Evolutionary conservation across 2,113 vertebrate genomes (phyloP), one percentile per base, ranked within the genome.

Genomic region (Oncorhynchus tshawytscha): DNA sequence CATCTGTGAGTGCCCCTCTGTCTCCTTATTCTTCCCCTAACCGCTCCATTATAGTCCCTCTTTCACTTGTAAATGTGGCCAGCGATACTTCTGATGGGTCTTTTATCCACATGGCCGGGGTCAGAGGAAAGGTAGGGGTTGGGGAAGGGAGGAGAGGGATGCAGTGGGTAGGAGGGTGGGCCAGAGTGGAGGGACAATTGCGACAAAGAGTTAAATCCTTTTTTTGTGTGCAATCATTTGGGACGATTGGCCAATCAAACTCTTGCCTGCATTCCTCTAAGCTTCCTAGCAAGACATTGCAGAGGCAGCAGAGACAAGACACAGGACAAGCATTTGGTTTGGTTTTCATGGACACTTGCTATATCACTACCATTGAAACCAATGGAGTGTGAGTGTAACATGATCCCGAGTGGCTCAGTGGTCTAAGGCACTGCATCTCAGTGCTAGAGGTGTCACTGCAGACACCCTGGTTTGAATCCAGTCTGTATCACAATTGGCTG

Each of bases 1-100:
- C 96, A 99, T 99, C 97, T 99, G 96, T 98, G 97, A 97, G 96
- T 93, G 92, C 94, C 94, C 95, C 95, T 95, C 95, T 92, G 94
- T 93, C 92, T 91, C 91, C 92, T 94, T 94, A 96, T 98, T 97
- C 89, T 96, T 92, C 93, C 93, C 91, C 94, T 96, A 97, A 97
- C 96, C 95, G 95, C 95, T 95, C 96, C 95, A 95, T 96, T 97
- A 95, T 96, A 95, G 87, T 89, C 84, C 86, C 84, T 92, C 93
- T 96, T 97, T 97, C 95, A 97, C 91, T 97, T 97, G 96, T 97
- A 97, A 94, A 94, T 94, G 91, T 85, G 80, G 91, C 88, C 89
- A 91, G 88, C 86, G 91, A 92, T 92, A 90, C 91, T 88, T 88
- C 88, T 92, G 91, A 93, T 93, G 90, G 87, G 88, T 90, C 91